Evolutionary conservation across 1,140 invertebrate genomes (phyloP).

Genomic region (Tetramorium parvispinum): DNA sequence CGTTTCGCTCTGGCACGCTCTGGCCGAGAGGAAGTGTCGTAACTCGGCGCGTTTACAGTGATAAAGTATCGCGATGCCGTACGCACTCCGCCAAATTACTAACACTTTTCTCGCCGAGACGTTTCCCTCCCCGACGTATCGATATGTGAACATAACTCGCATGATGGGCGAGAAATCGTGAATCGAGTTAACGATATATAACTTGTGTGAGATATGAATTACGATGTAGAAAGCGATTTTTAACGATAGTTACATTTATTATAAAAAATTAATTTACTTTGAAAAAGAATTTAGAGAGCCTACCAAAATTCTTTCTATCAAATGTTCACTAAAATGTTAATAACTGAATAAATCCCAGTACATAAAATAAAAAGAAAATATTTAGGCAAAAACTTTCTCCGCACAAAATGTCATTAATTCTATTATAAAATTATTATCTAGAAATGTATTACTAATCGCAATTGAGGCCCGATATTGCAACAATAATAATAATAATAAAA

Average conservation of each 20-base stretch:
- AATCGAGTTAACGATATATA: not conserved
- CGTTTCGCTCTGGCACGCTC: conserved; percentile 30
- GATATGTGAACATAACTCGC: conserved; percentile 9
- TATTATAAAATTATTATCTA: not conserved
- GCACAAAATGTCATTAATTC: not conserved
- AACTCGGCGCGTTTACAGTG: conserved; percentile 51
- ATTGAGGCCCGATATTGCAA: not conserved
- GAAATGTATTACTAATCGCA: not conserved
- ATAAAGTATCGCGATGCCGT: conserved; percentile 40
- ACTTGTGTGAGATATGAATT: not conserved
- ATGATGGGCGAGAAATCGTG: conserved; percentile 1
- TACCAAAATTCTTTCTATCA: not conserved
- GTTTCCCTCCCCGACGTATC: not conserved
- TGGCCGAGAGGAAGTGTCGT: conserved; percentile 37
- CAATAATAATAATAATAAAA: conserved; percentile 44
- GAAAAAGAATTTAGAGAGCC: not conserved
- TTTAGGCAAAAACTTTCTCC: not conserved
- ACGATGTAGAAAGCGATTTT: not conserved
- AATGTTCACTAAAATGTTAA: not conserved
- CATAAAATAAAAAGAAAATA: not conserved
- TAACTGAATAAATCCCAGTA: not conserved
- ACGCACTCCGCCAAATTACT: conserved; percentile 57
- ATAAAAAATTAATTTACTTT: not conserved
- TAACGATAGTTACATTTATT: not conserved
- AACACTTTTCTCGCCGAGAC: not conserved